Conservation (phyloP, 2,797 vertebrate genomes). For the Phoxinus dragarum region DNA sequence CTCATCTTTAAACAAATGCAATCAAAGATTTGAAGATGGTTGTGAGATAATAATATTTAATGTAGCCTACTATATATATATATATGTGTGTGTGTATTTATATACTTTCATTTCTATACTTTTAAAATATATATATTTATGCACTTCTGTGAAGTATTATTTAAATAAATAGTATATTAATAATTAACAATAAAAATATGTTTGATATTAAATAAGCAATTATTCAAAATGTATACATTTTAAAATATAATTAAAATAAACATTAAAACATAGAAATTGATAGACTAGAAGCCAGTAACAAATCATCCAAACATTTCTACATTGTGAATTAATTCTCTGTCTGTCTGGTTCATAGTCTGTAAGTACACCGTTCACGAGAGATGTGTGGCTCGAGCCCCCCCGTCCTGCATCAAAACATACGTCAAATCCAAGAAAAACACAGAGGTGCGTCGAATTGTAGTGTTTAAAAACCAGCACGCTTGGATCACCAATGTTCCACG, state of each 20-base stretch:
- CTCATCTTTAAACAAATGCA: background rate
- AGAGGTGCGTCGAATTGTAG: constrained; percentile 84
- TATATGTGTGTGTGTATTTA: too few relatives aligned
- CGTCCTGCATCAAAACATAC: constrained; percentile 93
- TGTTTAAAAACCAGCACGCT: constrained; percentile 69
- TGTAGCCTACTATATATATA: background rate
- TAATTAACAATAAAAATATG: background rate
- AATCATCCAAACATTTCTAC: background rate
- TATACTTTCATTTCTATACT: background rate
- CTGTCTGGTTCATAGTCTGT: constrained; percentile 80
- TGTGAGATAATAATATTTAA: background rate
- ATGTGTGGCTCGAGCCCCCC: constrained; percentile 88
- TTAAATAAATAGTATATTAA: background rate
- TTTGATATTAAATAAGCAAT: background rate
- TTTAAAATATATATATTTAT: background rate
- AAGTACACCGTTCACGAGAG: constrained; percentile 94
- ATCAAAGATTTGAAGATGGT: background rate
- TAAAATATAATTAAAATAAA: background rate
- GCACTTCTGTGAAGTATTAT: background rate
- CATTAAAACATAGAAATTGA: background rate
- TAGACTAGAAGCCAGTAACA: background rate
- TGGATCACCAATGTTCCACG: constrained; percentile 60
- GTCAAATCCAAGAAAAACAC: constrained; percentile 95
- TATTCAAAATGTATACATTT: background rate
- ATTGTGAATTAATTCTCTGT: background rate